Conservation (phyloP, 2,888 invertebrate species). For the Lithophane ornitopus region DNA sequence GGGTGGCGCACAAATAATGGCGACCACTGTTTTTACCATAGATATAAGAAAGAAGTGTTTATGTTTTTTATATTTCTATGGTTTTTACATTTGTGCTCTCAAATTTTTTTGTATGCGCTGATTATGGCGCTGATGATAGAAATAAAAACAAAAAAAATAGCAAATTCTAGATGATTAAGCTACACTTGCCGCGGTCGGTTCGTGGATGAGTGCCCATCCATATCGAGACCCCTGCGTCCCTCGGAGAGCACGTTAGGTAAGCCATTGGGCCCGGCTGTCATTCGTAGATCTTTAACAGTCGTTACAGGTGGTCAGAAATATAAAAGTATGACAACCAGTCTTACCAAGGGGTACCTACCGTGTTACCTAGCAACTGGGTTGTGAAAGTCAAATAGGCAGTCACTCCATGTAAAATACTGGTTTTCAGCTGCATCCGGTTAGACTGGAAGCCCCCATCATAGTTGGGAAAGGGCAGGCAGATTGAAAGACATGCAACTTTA, state of each 20-base stretch:
- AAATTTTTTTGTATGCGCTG: neutral
- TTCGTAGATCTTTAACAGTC: neutral
- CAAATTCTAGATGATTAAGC: neutral
- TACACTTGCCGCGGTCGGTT: neutral
- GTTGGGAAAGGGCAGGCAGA: neutral
- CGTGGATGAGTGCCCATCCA: too few species aligned
- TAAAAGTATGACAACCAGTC: neutral
- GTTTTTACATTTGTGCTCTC: neutral
- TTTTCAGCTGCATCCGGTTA: neutral
- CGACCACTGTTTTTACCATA: too few species aligned
- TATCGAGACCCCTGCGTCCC: too few species aligned
- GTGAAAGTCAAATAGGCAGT: neutral
- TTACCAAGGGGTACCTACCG: neutral
- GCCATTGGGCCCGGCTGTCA: neutral
- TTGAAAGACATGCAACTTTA: neutral
- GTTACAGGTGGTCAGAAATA: neutral
- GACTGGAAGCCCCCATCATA: neutral
- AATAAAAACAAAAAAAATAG: neutral
- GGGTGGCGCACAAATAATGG: neutral
- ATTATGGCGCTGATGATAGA: neutral
- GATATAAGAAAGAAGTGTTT: too few species aligned
- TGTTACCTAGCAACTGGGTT: neutral
- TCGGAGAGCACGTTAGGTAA: too few species aligned
- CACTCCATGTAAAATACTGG: neutral
- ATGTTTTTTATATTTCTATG: too few species aligned